Percentiles rank a stretch among this genome's conserved stretches.
phyloP scores from a whole-genome alignment of 2,888 invertebrate genomes.

The Cephus nigrinus region DNA sequence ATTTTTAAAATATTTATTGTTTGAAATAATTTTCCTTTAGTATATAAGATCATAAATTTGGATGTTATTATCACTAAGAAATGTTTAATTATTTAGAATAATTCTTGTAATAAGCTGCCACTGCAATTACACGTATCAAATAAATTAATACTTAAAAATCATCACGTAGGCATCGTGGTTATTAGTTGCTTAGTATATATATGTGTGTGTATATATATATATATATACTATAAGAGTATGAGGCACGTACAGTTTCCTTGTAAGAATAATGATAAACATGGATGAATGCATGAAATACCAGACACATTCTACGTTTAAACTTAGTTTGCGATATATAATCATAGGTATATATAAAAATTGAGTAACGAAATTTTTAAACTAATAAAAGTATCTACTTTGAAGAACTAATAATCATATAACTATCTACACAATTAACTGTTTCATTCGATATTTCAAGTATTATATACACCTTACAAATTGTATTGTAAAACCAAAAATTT shows the following conservation, averaged over 20 bases:
- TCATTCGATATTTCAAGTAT: slow-evolving; percentile 21
- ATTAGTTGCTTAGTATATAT: slow-evolving; percentile 34
- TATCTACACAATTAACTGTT: slow-evolving; percentile 40
- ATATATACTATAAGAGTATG: slow-evolving; percentile 36
- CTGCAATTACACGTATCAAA: slow-evolving; percentile 46
- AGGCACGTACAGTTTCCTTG: slow-evolving; percentile 46
- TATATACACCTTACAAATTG: slow-evolving; percentile 34
- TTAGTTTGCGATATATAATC: slow-evolving; percentile 12
- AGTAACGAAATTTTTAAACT: slow-evolving; percentile 21
- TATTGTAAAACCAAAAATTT: neutral
- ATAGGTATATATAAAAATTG: slow-evolving; percentile 21
- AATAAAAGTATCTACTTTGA: slow-evolving; percentile 37
- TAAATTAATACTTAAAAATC: slow-evolving; percentile 48
- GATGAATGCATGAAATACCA: slow-evolving; percentile 30
- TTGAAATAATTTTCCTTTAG: slow-evolving; percentile 36
- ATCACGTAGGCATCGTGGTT: slow-evolving; percentile 32
- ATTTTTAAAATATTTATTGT: slow-evolving; percentile 36
- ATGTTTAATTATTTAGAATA: slow-evolving; percentile 38
- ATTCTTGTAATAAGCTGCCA: slow-evolving; percentile 50
- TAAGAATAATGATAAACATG: slow-evolving; percentile 36
- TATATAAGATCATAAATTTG: slow-evolving; percentile 41
- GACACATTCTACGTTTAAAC: slow-evolving; percentile 19
- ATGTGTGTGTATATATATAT: neutral
- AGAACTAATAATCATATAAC: slow-evolving; percentile 28
- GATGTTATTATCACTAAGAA: slow-evolving; percentile 36